Base-by-base conservation (phyloP, 2,797 vertebrate species). In the Melanotaenia boesemani region DNA sequence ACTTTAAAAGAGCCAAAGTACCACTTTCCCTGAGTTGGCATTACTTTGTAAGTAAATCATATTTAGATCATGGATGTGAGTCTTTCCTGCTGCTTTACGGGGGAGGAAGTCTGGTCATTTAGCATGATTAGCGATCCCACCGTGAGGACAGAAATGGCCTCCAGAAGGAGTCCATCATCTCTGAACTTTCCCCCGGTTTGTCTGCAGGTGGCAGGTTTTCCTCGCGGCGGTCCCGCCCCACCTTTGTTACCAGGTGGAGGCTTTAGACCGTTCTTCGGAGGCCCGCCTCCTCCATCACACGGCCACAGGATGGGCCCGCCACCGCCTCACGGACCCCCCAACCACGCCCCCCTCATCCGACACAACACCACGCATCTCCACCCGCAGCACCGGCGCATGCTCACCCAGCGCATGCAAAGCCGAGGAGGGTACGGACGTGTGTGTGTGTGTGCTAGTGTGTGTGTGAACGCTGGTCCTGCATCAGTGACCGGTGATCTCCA, bases 361-460 rank as follows among this genome's bases (percentile, higher is more conserved):
- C 95, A 98, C 2, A 97, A 97, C 80, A 98, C 98, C 6, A 98
- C 97, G 69, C 97, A 98, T 74, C 93, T 99, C 6, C 98, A 99
- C 77, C 98, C 98, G 0, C 98, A 99, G 91, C 98, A 99, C 77
- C 96, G 96, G 0, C 94, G 98, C 22, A 95, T 98, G 82, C 93
- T 98, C 54, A 96, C 96, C 41, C 98, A 98, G 92, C 95, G 97
- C 50, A 96, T 95, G 92, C 95, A 99, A 91, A 97, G 87, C 84
- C 89, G 97, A 66, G 91, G 84, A 80, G 96, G 93, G 96, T 97
- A 77, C 93, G 96, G 73, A 5, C 20, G 16, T 6, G 0, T 0
- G 2, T 37, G 36, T 37, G 8, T 8, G 8, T 10, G 36, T 34
- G 3, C n/a, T n/a, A n/a, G n/a, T n/a, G n/a, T 5, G 34, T 36